These are phyloP conservation scores for Atlantisia rogersi DNA, from an alignment of 2,113 vertebrate species.

Conservation along the genomic window DNA sequence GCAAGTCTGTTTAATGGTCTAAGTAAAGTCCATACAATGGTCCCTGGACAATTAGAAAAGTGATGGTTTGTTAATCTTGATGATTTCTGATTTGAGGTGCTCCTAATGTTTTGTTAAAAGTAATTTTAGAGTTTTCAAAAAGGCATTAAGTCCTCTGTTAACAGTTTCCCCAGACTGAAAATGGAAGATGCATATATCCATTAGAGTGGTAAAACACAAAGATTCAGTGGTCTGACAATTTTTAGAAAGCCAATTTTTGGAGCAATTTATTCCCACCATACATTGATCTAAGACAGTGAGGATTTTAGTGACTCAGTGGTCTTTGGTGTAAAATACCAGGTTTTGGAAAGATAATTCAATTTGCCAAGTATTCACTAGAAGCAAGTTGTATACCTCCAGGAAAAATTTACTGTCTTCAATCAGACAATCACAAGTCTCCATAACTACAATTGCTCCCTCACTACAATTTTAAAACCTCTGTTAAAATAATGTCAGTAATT, in stretches of 20 bases:
- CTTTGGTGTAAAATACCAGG: neutral
- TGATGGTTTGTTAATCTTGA: neutral
- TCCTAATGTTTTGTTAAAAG: neutral
- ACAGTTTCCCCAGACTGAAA: neutral
- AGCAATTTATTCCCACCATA: neutral
- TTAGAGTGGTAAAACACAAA: neutral
- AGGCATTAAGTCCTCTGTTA: neutral
- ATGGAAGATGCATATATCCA: neutral
- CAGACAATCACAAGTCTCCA: neutral
- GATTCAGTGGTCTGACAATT: neutral
- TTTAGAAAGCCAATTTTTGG: neutral
- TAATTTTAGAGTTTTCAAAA: neutral
- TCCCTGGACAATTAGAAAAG: neutral
- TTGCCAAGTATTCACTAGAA: neutral
- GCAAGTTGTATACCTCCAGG: neutral
- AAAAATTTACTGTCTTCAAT: neutral
- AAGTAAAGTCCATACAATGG: neutral
- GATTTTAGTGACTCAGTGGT: neutral
- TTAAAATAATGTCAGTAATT: neutral
- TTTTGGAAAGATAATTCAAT: neutral
- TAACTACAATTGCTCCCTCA: neutral
- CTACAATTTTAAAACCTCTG: neutral
- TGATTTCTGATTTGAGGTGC: neutral
- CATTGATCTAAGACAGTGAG: neutral
- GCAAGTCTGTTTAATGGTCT: neutral